phyloP scores from a whole-genome alignment of 2,113 vertebrate genomes.

The Machaerirhynchus nigripectus region DNA sequence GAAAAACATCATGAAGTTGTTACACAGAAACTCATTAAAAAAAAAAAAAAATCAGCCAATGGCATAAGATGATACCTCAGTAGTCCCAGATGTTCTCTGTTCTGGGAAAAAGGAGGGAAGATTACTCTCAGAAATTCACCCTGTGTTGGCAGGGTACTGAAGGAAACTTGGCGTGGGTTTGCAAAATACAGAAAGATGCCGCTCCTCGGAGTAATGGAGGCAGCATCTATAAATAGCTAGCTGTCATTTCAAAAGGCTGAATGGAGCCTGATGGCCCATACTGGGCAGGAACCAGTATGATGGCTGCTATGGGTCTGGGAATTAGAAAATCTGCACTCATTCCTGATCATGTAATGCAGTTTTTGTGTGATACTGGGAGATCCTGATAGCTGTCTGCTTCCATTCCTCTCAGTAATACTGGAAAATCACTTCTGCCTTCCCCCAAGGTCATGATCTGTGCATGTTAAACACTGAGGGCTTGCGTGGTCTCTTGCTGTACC shows the following conservation, averaged over 20 bases:
- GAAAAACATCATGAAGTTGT: slow-evolving; percentile 50
- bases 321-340: not conserved
- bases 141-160: not conserved
- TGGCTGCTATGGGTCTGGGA: not conserved
- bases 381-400: not conserved
- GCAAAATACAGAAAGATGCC: not conserved
- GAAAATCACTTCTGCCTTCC: not conserved
- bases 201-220: not conserved
- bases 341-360: not conserved
- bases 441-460: not conserved
- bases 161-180: slow-evolving; percentile 1
- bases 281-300: not conserved
- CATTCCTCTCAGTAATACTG: not conserved
- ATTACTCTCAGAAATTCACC: slow-evolving; percentile 23
- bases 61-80: slow-evolving; percentile 39
- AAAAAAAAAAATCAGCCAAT: not conserved
- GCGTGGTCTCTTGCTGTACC: not conserved
- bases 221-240: not conserved
- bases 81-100: slow-evolving; percentile 41
- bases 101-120: slow-evolving; percentile 40
- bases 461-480: not conserved
- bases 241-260: not conserved
- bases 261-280: not conserved
- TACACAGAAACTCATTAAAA: slow-evolving; percentile 17
- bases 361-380: not conserved